phyloP scores from a whole-genome alignment of 1,140 invertebrate species.

The Rhynchophorus ferrugineus region DNA sequence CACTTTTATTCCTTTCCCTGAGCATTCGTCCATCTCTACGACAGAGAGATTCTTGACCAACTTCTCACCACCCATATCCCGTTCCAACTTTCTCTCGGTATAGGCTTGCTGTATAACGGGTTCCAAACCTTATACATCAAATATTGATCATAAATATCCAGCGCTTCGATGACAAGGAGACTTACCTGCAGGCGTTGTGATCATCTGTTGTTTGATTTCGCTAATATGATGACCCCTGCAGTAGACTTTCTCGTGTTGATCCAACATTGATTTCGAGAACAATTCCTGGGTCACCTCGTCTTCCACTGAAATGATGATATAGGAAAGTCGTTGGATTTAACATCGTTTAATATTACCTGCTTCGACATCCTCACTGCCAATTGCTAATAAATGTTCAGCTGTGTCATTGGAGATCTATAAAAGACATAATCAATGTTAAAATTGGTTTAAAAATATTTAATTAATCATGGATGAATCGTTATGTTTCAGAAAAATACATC shows the following conservation, averaged over 20 bases:
- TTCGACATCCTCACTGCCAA: constrained; percentile 8
- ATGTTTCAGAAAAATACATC: too few species aligned
- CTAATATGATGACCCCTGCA: constrained; percentile 2
- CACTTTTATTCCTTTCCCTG: neutral
- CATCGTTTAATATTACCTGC: constrained; percentile 6
- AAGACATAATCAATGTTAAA: neutral
- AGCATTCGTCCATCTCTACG: constrained; percentile 12
- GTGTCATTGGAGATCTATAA: neutral
- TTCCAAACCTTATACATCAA: constrained; percentile 14
- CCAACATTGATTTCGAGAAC: constrained; percentile 10
- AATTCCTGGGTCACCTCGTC: constrained; percentile 1
- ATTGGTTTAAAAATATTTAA: too few species aligned
- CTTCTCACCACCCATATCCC: constrained; percentile 10
- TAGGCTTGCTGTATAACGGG: constrained; percentile 20
- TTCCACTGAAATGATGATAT: constrained; percentile 13
- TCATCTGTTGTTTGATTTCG: constrained; percentile 6
- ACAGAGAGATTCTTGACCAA: constrained; percentile 17
- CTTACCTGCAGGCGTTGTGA: constrained; percentile 8
- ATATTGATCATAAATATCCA: neutral
- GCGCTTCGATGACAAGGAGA: neutral
- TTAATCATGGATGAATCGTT: too few species aligned
- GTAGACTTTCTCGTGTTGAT: constrained; percentile 4
- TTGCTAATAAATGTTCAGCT: constrained; percentile 9
- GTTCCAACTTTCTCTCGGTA: constrained; percentile 16
- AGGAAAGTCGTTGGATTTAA: too few species aligned